phyloP scores from a whole-genome alignment of 2,113 vertebrate species.

The Elachura formosa region DNA sequence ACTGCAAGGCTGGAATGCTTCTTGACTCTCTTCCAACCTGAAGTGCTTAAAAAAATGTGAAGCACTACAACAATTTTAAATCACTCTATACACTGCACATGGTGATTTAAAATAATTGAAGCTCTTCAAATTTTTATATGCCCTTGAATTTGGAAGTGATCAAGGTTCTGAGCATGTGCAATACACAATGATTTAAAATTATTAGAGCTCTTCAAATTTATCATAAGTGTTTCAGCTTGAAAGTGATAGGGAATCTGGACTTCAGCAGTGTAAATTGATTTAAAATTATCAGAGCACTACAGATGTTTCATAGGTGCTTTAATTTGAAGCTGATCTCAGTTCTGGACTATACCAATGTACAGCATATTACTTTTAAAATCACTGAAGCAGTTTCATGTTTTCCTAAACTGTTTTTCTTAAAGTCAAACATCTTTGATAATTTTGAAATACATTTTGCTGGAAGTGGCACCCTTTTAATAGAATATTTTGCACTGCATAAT shows the following conservation, averaged over 20 bases:
- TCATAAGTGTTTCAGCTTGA: conserved; percentile 61
- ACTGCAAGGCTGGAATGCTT: conserved; percentile 48
- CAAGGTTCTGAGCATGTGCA: conserved; percentile 69
- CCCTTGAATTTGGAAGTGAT: conserved; percentile 75
- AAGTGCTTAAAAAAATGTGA: conserved; percentile 77
- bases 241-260: conserved; percentile 65
- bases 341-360: conserved; percentile 32
- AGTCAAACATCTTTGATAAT: conserved; percentile 43
- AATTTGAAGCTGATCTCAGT: conserved; percentile 60
- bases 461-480: conserved; percentile 41
- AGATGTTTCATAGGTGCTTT: conserved; percentile 68
- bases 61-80: conserved; percentile 77
- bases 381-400: conserved; percentile 6
- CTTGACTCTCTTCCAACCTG: conserved; percentile 72
- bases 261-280: conserved; percentile 58
- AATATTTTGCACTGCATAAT: conserved; percentile 7
- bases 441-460: conserved; percentile 48
- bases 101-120: conserved; percentile 82
- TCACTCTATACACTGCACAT: conserved; percentile 68
- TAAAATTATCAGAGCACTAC: conserved; percentile 65
- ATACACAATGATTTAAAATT: conserved; percentile 71
- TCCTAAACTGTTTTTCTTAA: not conserved
- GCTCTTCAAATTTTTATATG: conserved; percentile 80
- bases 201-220: conserved; percentile 73
- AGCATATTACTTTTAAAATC: conserved; percentile 34